Evolutionary conservation across 2,888 invertebrate species (phyloP), one percentile per base, ranked within the genome.

Genomic region (Cosmorhoe ocellata): DNA sequence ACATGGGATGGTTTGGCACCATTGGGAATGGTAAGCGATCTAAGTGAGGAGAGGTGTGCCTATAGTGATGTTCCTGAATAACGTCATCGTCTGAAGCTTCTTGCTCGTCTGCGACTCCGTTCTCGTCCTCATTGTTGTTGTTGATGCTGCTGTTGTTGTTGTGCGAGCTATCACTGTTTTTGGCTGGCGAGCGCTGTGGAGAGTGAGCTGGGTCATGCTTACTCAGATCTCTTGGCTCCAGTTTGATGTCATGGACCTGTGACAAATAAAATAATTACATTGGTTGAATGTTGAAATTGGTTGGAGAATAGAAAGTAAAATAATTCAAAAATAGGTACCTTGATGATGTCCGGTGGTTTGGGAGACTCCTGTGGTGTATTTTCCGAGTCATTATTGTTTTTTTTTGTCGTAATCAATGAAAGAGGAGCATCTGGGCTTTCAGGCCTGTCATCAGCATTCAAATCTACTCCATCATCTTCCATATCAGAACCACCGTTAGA

Each of bases 1-100:
- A 96, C 95, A 96, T 96, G 0, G 95, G 95, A 47, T 89, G 89
- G 76, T 96, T 96, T 41, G 96, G 95, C 30, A 96, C 95, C 85
- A 97, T 92, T 1, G 96, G 95, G 75, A 96, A 96, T 10, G 92
- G 91, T 47, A 91, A 83, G 42, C 91, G 92, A 51, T 92, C 89
- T 9, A 90, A 71, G 51, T 88, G 90, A 0, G 89, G 86, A 1
- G 90, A 84, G 0, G 79, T 64, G 6, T 79, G 84, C 18, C 76
- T 72, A 60, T 89, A 90, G 51, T 86, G 88, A 27, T 83, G 78
- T 50, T 88, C 89, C 44, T 83, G 87, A 18, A 83, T 76, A 5
- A 82, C 74, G 49, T 91, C 90, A 58, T 92, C 90, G 51, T 90
- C 90, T 14, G 90, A 90, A 5, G 73, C 91, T 28, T 93, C 93